Conservation (phyloP, 2,888 invertebrate species). For the Sphaerophoria rueppellii region DNA sequence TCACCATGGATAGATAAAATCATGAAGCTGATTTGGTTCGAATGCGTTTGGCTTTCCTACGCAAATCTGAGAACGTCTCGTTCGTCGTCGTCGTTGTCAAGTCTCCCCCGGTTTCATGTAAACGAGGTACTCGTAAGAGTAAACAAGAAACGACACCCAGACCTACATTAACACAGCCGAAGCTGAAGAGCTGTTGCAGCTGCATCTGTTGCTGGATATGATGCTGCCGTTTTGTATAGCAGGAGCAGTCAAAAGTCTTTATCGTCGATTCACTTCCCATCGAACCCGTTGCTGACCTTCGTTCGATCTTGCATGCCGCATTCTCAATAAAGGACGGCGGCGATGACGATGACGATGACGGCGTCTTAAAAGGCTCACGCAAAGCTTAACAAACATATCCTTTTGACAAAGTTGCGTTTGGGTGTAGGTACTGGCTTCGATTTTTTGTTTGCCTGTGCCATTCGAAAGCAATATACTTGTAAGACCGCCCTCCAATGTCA, state of each 20-base stretch:
- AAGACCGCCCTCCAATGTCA: constrained; percentile 44
- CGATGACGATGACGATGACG: constrained; percentile 22
- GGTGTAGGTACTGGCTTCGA: constrained; percentile 53
- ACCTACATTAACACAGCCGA: constrained; percentile 63
- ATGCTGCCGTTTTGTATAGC: constrained; percentile 49
- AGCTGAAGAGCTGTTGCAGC: constrained; percentile 49
- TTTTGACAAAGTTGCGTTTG: constrained; percentile 65
- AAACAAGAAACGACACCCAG: constrained; percentile 13
- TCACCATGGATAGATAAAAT: constrained; percentile 67
- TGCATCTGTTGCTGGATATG: constrained; percentile 45
- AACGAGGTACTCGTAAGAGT: not conserved
- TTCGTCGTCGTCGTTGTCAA: not conserved
- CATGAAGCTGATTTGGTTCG: constrained; percentile 68
- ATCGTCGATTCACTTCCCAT: constrained; percentile 70
- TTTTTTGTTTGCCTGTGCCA: constrained; percentile 4
- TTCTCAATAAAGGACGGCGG: not conserved
- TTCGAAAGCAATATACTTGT: not conserved
- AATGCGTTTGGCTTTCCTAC: constrained; percentile 53
- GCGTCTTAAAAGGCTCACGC: constrained; percentile 69
- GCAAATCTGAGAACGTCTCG: constrained; percentile 20
- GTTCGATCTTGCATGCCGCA: constrained; percentile 25
- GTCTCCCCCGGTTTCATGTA: constrained; percentile 6
- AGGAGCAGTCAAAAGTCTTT: constrained; percentile 70
- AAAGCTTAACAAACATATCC: constrained; percentile 65
- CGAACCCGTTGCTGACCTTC: constrained; percentile 66